Base-by-base conservation (phyloP, 2,888 invertebrate species). In the Microplitis manilae region DNA sequence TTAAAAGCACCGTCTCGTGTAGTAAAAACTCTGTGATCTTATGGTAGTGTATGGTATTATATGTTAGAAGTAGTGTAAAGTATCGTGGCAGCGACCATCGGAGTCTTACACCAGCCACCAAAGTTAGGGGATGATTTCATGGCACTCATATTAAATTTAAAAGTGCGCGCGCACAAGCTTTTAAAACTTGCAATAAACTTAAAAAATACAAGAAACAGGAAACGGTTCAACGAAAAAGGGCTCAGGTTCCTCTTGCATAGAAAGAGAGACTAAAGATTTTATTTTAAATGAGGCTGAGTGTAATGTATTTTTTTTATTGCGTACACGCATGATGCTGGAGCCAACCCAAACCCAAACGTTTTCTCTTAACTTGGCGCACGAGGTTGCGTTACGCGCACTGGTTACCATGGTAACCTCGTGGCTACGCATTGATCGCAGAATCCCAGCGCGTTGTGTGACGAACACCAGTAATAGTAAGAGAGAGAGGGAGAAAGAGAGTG, bases 371-470 rank as follows among this genome's bases (percentile, higher is more conserved):
- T 73, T 74, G 80, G 79, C 81, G 81, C 83, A 82, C 82, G 81
- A 79, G 80, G 81, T 82, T 84, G 83, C 84, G 84, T 84, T 81
- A 85, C 86, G 86, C 86, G 87, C 86, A 84, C 85, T 30, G 78
- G 89, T 89, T 86, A 84, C 88, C 88, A 90, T 89, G 86, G 84
- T 87, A 84, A 90, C 89, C 84, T 81, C 87, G 87, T 86, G 87
- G 79, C 84, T 50, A 89, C 89, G 89, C 89, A 90, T 90, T 87
- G 89, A 89, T 90, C 89, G 89, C 88, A 89, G 89, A 88, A 88
- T 89, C 89, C 87, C 86, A 85, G 86, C 88, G 87, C 87, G 88
- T 88, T 85, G 85, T 85, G 86, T 83, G 50, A 50, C 50, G 50
- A 50, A 50, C 50, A 50, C 50, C 13, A 84, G 85, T 84, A 85